Evolutionary conservation across 2,888 invertebrate species (phyloP).

Genomic region (Ectemnius lituratus): DNA sequence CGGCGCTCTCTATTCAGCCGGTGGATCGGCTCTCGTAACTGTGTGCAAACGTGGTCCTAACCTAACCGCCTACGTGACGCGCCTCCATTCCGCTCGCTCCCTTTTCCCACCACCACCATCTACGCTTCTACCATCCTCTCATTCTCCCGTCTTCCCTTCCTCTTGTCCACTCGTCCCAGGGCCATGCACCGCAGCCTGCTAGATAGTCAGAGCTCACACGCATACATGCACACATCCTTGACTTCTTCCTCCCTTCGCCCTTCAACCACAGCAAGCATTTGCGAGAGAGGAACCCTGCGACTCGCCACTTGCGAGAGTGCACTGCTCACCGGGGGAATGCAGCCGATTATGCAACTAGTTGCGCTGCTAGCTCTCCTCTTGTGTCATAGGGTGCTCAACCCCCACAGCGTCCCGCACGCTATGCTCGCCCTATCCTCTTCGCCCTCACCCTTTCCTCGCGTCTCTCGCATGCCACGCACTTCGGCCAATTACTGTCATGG

Average conservation of each 20-base stretch:
- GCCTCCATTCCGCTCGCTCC: conserved; percentile 22
- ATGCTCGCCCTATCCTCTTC: conserved; percentile 23
- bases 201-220: conserved; percentile 19
- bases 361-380: conserved; percentile 60
- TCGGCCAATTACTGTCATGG: no score
- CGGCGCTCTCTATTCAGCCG: conserved; percentile 27
- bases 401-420: conserved; percentile 22
- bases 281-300: no score
- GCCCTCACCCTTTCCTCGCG: not conserved
- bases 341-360: conserved; percentile 67
- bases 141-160: conserved; percentile 19
- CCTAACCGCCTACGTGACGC: conserved; percentile 51
- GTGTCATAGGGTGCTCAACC: conserved; percentile 55
- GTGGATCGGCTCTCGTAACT: conserved; percentile 13
- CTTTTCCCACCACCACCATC: conserved; percentile 17
- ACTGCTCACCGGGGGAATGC: conserved; percentile 52
- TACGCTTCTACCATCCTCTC: conserved; percentile 19
- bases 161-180: conserved; percentile 9
- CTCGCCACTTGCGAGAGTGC: conserved; percentile 32
- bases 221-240: conserved; percentile 16
- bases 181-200: not conserved
- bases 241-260: conserved; percentile 35
- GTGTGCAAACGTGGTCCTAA: conserved; percentile 35
- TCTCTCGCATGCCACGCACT: not conserved
- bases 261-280: conserved; percentile 7